Evolutionary conservation across 2,113 vertebrate genomes (phyloP).

Genomic region (Solea solea): DNA sequence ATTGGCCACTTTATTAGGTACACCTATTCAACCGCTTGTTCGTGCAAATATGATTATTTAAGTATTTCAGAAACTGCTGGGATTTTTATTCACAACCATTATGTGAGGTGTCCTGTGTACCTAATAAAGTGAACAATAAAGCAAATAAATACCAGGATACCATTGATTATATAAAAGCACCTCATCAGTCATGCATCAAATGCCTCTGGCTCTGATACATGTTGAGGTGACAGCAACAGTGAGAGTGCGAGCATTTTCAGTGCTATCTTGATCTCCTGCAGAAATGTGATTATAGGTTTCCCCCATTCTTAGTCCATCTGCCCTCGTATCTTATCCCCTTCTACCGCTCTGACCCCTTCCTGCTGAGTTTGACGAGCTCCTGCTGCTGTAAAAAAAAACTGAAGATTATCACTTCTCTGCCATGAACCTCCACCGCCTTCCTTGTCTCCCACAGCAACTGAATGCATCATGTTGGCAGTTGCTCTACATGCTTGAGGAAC

Average conservation of each 20-base stretch:
- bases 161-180: background rate
- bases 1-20: no score
- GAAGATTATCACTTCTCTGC: constrained; percentile 14
- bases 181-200: background rate
- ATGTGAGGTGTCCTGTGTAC: no score
- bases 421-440: constrained; percentile 5
- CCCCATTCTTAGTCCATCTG: background rate
- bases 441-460: background rate
- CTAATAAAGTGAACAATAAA: no score
- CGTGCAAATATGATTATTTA: no score
- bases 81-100: no score
- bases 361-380: constrained; percentile 19
- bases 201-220: constrained; percentile 3
- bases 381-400: constrained; percentile 3
- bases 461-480: background rate
- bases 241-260: constrained; percentile 16
- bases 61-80: no score
- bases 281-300: constrained; percentile 14
- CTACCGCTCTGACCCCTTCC: background rate
- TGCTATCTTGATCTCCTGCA: constrained; percentile 24
- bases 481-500: no score
- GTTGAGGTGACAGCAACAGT: background rate
- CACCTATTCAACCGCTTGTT: no score
- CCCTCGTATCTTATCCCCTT: constrained; percentile 6
- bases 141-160: no score